phyloP scores from a whole-genome alignment of 2,797 vertebrate species.

The Anabacerthia variegaticeps region DNA sequence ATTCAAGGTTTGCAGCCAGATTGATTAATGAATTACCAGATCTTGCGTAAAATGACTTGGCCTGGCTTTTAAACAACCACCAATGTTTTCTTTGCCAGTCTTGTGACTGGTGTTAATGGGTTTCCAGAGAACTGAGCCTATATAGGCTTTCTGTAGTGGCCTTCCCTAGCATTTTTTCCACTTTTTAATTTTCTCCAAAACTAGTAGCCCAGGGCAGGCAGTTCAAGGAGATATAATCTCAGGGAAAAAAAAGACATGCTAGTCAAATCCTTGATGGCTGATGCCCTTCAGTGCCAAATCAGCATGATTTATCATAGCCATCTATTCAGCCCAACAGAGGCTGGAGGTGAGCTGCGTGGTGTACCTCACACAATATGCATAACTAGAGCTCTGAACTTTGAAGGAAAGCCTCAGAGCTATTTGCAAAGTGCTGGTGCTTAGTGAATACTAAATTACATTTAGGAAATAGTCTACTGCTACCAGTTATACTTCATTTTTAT shows the following conservation, averaged over 20 bases:
- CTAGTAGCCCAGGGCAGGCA: conserved; percentile 61
- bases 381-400: conserved; percentile 80
- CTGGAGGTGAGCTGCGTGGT: conserved; percentile 66
- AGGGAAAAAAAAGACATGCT: conserved; percentile 17
- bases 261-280: conserved; percentile 63
- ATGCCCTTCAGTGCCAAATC: conserved; percentile 72
- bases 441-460: conserved; percentile 84
- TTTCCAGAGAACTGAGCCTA: conserved; percentile 63
- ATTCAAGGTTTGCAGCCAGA: conserved; percentile 78
- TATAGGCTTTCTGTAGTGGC: conserved; percentile 12
- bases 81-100: conserved; percentile 74
- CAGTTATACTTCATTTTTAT: conserved; percentile 84
- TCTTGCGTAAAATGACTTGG: conserved; percentile 82
- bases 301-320: conserved; percentile 70
- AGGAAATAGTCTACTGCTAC: conserved; percentile 79
- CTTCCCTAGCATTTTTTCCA: conserved; percentile 58
- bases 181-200: conserved; percentile 62
- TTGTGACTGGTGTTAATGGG: conserved; percentile 79
- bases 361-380: conserved; percentile 68
- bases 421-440: conserved; percentile 81
- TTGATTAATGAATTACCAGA: conserved; percentile 86
- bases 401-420: conserved; percentile 81
- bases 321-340: conserved; percentile 65
- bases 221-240: conserved; percentile 70
- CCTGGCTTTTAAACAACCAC: conserved; percentile 77